These are phyloP conservation scores for Hippoglossus stenolepis DNA, from an alignment of 2,113 vertebrate species.

Conservation along the genomic window DNA sequence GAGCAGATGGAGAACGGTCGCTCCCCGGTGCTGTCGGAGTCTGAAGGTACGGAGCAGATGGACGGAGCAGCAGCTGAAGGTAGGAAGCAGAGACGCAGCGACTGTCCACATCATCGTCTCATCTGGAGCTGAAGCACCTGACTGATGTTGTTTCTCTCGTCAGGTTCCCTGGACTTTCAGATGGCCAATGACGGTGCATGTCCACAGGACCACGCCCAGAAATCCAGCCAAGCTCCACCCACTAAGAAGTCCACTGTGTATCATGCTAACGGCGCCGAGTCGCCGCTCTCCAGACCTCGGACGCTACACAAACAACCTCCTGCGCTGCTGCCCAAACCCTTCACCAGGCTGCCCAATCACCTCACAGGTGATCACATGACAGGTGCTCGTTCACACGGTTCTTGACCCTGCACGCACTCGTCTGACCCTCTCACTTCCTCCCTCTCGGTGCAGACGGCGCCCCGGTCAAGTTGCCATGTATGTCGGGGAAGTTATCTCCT, in stretches of 20 bases:
- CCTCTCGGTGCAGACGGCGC: constrained; percentile 84
- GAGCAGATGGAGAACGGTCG: constrained; percentile 89
- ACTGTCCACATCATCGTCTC: not conserved
- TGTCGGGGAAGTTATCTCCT: constrained; percentile 94
- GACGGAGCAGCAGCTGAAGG: constrained; percentile 87
- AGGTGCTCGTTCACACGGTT: accelerated
- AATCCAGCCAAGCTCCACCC: constrained; percentile 87
- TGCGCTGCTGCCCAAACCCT: constrained; percentile 95
- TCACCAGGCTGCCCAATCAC: constrained; percentile 93
- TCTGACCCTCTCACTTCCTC: not conserved
- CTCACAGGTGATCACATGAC: constrained; percentile 82
- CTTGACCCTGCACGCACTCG: accelerated
- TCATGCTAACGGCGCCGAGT: constrained; percentile 87
- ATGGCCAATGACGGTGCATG: constrained; percentile 83
- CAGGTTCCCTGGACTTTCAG: constrained; percentile 88
- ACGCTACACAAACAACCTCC: constrained; percentile 95
- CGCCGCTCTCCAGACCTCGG: constrained; percentile 88
- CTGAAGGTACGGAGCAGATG: constrained; percentile 89
- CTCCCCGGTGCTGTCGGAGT: constrained; percentile 83
- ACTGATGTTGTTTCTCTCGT: constrained; percentile 61
- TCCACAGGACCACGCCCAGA: constrained; percentile 88
- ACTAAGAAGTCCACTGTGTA: constrained; percentile 87
- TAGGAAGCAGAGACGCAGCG: constrained; percentile 63
- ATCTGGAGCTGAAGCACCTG: not conserved
- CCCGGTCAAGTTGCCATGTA: constrained; percentile 93